Evolutionary conservation across 2,113 vertebrate species (phyloP), one percentile per base, ranked within the genome.

Genomic region (Malurus alboscapulatus): DNA sequence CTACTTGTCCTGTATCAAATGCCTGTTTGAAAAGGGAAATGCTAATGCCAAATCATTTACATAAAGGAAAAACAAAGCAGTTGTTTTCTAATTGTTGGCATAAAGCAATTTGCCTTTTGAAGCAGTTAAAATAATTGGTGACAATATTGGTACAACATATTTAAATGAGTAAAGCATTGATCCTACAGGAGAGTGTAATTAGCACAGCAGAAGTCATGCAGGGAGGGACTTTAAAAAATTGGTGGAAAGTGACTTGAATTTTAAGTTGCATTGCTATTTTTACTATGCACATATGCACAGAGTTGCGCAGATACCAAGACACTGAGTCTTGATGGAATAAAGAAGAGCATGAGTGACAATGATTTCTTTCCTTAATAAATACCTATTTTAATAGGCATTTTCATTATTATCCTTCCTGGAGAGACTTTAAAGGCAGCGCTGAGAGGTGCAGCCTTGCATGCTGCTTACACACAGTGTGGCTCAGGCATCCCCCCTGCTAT

Each of bases 141-240:
- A 87, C 89, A 92, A 87, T 78, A 90, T 54, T 93, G 84, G 79
- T 82, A 75, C 73, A 93, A 95, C 53, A 87, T 76, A 88, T 87
- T 93, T 84, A 92, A 92, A 82, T 87, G 48, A 95, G 58, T 82
- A 92, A 92, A 92, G 66, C 50, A 57, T 45, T 80, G 78, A 94
- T 93, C 85, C 71, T 94, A 79, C 38, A n/a, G 74, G 32, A 77
- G 8, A 79, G 26, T 45, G 76, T 85, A 85, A 96, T 90, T 83
- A 95, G 75, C 71, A 66, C 82, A 85, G 78, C 74, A 94, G 75
- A 95, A 94, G 69, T 57, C 51, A 80, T 38, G 59, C 2, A 1
- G 79, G 30, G 69, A 61, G 34, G 8, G 30, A 44, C 45, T 82
- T 2, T 2, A 67, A 87, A 87, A 86, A 61, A 44, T 15, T 40